Evolutionary conservation across 2,797 vertebrate genomes (phyloP).

Genomic region (Gymnopithys bicolor): DNA sequence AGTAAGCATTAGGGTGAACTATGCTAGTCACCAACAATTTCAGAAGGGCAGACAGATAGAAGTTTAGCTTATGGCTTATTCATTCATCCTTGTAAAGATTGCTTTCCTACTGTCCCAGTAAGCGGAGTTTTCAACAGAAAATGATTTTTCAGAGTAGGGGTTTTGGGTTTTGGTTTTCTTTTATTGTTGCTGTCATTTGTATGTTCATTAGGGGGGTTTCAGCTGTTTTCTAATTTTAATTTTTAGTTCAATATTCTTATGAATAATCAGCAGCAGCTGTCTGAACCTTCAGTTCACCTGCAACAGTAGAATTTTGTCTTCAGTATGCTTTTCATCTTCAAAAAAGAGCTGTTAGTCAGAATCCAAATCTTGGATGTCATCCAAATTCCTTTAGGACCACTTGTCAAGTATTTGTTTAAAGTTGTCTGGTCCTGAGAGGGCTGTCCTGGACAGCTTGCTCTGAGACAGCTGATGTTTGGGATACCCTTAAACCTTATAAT

Average conservation of each 20-base stretch:
- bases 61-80: background rate
- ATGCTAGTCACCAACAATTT: background rate
- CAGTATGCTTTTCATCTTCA: background rate
- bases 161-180: background rate
- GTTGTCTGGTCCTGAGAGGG: background rate
- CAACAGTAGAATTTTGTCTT: background rate
- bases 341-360: slow-evolving; percentile 57
- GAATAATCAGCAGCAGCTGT: background rate
- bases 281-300: background rate
- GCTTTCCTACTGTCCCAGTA: background rate
- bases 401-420: slow-evolving; percentile 81
- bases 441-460: background rate
- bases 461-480: background rate
- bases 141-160: background rate
- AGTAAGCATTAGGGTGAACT: background rate
- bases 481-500: background rate
- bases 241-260: background rate
- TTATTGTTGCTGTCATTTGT: background rate
- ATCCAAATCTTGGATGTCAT: slow-evolving; percentile 72
- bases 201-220: background rate
- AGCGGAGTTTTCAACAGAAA: background rate
- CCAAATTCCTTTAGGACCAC: slow-evolving; percentile 81
- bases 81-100: background rate
- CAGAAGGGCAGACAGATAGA: background rate
- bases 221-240: background rate